Evolutionary conservation across 2,797 vertebrate species (phyloP), one percentile per base, ranked within the genome.

Genomic region (Tolypeutes matacus): DNA sequence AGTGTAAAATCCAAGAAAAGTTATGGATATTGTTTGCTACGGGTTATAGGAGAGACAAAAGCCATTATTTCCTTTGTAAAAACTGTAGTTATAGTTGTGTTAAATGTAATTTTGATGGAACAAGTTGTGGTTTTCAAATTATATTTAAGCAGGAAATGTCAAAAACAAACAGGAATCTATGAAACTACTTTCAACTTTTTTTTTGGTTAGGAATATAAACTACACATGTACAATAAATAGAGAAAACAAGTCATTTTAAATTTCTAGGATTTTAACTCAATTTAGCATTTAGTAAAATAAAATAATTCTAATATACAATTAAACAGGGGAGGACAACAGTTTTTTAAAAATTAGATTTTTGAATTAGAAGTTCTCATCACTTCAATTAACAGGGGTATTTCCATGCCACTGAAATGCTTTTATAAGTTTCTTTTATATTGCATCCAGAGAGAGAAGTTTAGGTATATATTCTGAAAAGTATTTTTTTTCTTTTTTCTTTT

Each of bases 21-120:
- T 46, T 62, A 72, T 12, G 72, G 56, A 73, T 13, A 56, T 29
- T 96, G 64, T 34, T 81, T 95, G 97, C 93, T 94, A 97, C 94
- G 91, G 95, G 92, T 94, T 93, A 60, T 75, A 96, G 96, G 94
- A 96, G 83, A 97, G 86, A 90, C 94, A 91, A 75, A 95, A 95
- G 72, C 90, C 97, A 96, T 42, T 96, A 93, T 95, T 95, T 95
- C 86, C 88, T 87, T 67, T 96, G 73, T 69, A 72, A 91, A 93
- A 75, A 76, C 96, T 95, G 93, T 46, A 96, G 60, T 90, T 96
- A 85, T 39, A 96, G 93, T 78, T 94, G 82, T 95, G 39, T 58
- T 82, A 96, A 90, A 93, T 36, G 75, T 0, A 73, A 90, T 62
- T 96, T 88, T 89, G 76, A 27, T 58, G 95, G 89, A 82, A 86